Conservation (phyloP, 2,797 vertebrate species). For the Florisuga fusca region DNA sequence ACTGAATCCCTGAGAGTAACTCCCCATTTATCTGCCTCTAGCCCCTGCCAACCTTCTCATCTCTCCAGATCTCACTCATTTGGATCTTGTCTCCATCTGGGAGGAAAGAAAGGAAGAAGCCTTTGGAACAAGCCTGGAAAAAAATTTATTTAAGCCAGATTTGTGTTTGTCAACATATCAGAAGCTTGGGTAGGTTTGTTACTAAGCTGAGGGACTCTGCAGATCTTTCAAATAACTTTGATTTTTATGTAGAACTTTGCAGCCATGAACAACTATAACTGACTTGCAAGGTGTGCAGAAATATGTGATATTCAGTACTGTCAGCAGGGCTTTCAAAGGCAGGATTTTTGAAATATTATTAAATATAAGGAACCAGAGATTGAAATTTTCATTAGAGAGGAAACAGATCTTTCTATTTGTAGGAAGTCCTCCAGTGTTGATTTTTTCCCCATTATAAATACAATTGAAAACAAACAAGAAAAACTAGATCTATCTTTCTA, state of each 20-base stretch:
- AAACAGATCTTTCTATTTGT: neutral
- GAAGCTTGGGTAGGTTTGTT: neutral
- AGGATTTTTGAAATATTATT: neutral
- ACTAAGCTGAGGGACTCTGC: neutral
- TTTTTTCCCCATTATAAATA: neutral
- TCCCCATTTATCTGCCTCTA: neutral
- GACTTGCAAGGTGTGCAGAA: neutral
- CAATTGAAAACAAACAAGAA: neutral
- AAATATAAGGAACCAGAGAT: fast-evolving
- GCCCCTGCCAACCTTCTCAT: neutral
- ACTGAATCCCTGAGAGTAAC: neutral
- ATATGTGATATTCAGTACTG: neutral
- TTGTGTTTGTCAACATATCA: neutral
- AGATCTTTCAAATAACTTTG: neutral
- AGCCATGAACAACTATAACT: neutral
- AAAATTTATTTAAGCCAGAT: neutral
- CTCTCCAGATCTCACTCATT: neutral
- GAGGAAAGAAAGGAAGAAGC: neutral
- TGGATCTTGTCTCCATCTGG: neutral
- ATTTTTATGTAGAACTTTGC: neutral
- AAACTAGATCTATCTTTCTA: neutral
- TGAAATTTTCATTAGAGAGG: neutral
- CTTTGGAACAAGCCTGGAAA: neutral
- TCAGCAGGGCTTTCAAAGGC: neutral
- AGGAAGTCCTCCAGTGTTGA: neutral